Evolutionary conservation across 2,797 vertebrate species (phyloP).

Genomic region (Coilia nasus): DNA sequence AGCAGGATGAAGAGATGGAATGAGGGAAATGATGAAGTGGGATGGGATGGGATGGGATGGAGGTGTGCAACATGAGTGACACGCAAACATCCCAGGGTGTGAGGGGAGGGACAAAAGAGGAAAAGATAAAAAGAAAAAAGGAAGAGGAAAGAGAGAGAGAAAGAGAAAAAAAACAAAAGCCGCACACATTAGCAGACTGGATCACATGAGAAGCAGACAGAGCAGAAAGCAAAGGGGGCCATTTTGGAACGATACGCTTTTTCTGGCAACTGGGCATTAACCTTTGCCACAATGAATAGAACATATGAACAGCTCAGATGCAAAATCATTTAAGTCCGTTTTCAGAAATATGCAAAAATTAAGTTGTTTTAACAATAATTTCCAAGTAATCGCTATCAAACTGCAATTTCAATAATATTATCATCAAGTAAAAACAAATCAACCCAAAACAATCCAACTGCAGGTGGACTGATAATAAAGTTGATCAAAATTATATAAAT

Average conservation of each 20-base stretch:
- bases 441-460: too few relatives aligned
- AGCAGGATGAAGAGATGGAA: constrained; percentile 47
- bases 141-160: constrained; percentile 42
- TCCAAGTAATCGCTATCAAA: too few relatives aligned
- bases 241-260: constrained; percentile 14
- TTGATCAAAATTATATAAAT: too few relatives aligned
- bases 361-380: too few relatives aligned
- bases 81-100: constrained; percentile 64
- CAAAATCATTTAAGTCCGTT: too few relatives aligned
- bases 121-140: constrained; percentile 34
- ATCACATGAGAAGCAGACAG: constrained; percentile 8
- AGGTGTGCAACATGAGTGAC: constrained; percentile 41
- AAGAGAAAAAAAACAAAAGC: constrained; percentile 73
- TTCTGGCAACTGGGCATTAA: too few relatives aligned
- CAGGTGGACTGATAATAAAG: too few relatives aligned
- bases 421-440: too few relatives aligned
- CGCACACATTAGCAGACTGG: constrained; percentile 73
- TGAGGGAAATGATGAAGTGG: constrained; percentile 41
- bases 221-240: not conserved
- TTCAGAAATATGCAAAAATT: too few relatives aligned
- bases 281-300: too few relatives aligned
- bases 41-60: constrained; percentile 23
- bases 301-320: too few relatives aligned
- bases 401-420: too few relatives aligned
- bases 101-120: not conserved